These are phyloP conservation scores for Lasiommata megera DNA, from an alignment of 2,888 invertebrate species.

Conservation along the genomic window DNA sequence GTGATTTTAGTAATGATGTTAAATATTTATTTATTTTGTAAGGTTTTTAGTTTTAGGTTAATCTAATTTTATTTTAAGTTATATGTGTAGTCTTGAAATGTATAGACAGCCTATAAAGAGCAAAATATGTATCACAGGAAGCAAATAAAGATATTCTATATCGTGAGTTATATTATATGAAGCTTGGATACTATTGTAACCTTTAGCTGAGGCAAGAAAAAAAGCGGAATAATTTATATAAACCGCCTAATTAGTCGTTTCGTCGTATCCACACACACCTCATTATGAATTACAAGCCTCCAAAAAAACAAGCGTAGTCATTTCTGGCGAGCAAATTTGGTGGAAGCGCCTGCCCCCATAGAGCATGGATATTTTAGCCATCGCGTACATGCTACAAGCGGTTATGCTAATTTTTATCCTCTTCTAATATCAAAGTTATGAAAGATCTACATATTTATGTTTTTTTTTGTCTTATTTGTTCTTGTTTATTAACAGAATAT, in stretches of 20 bases:
- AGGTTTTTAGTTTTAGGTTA: too few relatives aligned
- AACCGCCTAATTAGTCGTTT: slow-evolving; percentile 22
- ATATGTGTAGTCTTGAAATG: too few relatives aligned
- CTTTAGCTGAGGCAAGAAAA: background rate
- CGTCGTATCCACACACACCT: slow-evolving; percentile 50
- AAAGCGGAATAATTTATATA: background rate
- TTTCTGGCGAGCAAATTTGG: slow-evolving; percentile 78
- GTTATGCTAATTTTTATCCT: slow-evolving; percentile 41
- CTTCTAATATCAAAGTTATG: slow-evolving; percentile 7
- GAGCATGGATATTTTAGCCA: slow-evolving; percentile 51
- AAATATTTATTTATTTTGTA: too few relatives aligned
- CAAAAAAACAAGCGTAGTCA: slow-evolving; percentile 80
- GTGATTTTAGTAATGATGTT: too few relatives aligned
- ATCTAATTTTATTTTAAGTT: too few relatives aligned
- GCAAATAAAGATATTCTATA: too few relatives aligned
- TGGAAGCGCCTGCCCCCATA: slow-evolving; percentile 74
- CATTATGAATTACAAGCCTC: slow-evolving; percentile 59
- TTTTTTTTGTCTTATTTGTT: background rate
- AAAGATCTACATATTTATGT: slow-evolving; percentile 1
- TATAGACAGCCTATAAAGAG: too few relatives aligned
- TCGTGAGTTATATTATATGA: too few relatives aligned
- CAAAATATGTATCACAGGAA: too few relatives aligned
- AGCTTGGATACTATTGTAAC: too few relatives aligned
- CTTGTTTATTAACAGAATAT: background rate
- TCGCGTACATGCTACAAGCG: slow-evolving; percentile 49